Base-by-base conservation (phyloP, 2,888 invertebrate species). In the Steinernema hermaphroditum region DNA sequence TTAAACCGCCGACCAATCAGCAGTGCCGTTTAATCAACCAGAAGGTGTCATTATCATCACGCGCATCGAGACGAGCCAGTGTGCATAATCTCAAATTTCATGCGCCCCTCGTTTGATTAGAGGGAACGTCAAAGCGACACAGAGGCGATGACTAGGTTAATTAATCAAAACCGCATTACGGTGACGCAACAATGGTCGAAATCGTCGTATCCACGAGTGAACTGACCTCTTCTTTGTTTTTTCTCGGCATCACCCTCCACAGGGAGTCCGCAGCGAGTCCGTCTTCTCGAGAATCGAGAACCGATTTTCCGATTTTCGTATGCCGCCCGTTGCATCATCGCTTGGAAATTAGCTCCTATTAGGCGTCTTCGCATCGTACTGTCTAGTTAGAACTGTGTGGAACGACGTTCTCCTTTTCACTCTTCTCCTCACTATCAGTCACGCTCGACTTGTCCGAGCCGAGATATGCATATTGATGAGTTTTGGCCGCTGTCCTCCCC, bases 171-270 rank as follows among this genome's bases (percentile, higher is more conserved):
- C 22, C 16, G 32, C 9, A 12, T 14, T 34, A 9, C 32, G 6
- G 62, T 62, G 62, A 62, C 62, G 62, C 62, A 62, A 62, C 62
- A 62, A 62, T 62, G 29, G 62, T 29, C 32, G 32, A 16, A 62
- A n/a, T 12, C 50, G 8, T 22, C 50, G 24, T 50, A 1, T 50
- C 24, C 50, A 50, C 2, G 50, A 50, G 50, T 50, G 22, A 16
- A 2, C 29, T 62, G 62, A 62, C 62, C 62, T 62, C 16, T 62
- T 62, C 62, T 62, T 62, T 62, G 62, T 62, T 62, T 62, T 29
- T 62, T 32, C 8, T 29, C 62, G 62, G 32, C 4, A 29, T 16
- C 12, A 27, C 29, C 16, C 62, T 32, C 62, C 32, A 29, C 62
- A 62, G 62, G 62, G 62, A 62, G 62, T 62, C 62, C 62, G n/a